Percentiles rank a stretch among this genome's conserved stretches.
phyloP scores from a whole-genome alignment of 2,888 invertebrate species.

The Nasonia oneida region DNA sequence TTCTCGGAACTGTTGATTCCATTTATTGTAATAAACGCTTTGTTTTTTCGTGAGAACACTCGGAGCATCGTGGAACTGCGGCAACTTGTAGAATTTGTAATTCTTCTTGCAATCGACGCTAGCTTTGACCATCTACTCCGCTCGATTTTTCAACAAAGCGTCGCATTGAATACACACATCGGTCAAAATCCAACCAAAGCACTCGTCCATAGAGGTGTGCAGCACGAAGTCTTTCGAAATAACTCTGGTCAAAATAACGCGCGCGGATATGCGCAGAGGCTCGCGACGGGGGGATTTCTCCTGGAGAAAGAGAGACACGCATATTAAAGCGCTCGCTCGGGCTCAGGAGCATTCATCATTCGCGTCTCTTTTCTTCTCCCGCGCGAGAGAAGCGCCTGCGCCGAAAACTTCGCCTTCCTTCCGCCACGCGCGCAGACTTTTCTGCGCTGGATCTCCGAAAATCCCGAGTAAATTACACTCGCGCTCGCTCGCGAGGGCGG shows the following conservation, averaged over 20 bases:
- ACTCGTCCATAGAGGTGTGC: not conserved
- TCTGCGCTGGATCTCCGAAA: constrained; percentile 44
- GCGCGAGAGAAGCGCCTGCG: constrained; percentile 1
- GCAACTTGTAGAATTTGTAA: no score
- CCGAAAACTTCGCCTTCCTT: constrained; percentile 50
- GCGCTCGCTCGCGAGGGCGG: not conserved
- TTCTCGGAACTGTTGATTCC: not conserved
- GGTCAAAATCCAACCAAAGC: not conserved
- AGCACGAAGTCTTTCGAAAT: not conserved
- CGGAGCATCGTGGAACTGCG: no score
- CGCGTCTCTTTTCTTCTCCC: constrained; percentile 36
- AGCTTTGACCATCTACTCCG: no score
- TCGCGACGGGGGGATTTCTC: constrained; percentile 36
- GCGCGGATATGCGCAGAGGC: not conserved
- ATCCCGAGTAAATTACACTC: constrained; percentile 50
- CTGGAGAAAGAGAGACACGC: constrained; percentile 4
- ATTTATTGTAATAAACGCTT: not conserved
- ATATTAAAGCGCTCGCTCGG: not conserved
- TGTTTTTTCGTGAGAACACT: not conserved
- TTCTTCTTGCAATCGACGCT: no score
- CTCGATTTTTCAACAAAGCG: no score
- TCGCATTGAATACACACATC: not conserved
- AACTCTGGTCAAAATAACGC: not conserved
- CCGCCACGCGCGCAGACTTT: constrained; percentile 24
- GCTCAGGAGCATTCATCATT: constrained; percentile 50